Evolutionary conservation across 2,888 invertebrate species (phyloP).

Genomic region (Adineta ricciae): DNA sequence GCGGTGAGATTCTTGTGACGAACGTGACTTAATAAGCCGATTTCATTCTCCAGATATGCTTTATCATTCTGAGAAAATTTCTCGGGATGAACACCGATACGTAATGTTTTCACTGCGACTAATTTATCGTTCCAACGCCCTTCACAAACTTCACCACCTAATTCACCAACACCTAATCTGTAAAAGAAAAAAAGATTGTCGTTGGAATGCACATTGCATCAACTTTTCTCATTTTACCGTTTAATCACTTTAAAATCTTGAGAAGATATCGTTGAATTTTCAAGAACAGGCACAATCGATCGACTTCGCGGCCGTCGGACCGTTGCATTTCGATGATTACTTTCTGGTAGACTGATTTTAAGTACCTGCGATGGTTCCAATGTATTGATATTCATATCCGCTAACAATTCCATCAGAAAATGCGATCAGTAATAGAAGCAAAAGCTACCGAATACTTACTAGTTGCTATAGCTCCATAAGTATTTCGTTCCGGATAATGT

Average conservation of each 20-base stretch:
- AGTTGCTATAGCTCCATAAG: not conserved
- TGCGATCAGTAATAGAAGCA: not conserved
- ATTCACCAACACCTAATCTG: slow-evolving; percentile 5
- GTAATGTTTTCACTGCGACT: not conserved
- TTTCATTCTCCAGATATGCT: slow-evolving; percentile 3
- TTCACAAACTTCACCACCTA: slow-evolving; percentile 1
- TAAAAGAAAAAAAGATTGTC: not conserved
- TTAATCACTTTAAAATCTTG: slow-evolving; percentile 16
- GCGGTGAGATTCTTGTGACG: slow-evolving; percentile 44
- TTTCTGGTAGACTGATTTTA: not conserved
- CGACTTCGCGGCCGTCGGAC: not conserved
- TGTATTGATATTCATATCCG: not conserved
- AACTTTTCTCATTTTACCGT: not conserved
- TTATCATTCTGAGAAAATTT: not conserved
- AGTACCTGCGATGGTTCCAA: not conserved
- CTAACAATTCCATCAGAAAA: not conserved
- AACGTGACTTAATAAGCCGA: slow-evolving; percentile 37
- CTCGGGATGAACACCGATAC: not conserved
- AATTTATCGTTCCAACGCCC: slow-evolving; percentile 16
- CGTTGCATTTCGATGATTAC: not conserved
- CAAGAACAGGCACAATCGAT: not conserved
- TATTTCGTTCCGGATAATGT: slow-evolving; percentile 20
- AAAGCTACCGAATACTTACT: not conserved
- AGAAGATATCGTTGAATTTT: not conserved
- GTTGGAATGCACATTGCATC: too few relatives aligned